A percentile compares a stretch with the other conserved stretches of the same genome.
Conservation (phyloP, 2,888 invertebrate species). For the Diloba caeruleocephala region DNA sequence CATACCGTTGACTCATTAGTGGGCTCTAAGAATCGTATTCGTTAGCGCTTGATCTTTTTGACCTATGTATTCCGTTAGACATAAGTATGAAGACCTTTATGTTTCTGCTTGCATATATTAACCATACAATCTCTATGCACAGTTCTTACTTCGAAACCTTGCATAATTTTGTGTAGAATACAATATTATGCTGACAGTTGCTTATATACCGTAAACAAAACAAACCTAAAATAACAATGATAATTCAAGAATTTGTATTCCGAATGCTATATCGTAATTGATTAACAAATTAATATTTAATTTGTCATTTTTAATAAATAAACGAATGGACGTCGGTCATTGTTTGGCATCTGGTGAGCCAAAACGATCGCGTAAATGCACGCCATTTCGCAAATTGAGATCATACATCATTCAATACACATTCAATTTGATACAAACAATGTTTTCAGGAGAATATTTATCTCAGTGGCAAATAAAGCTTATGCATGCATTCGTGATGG, state of each 20-base stretch:
- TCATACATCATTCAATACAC: conserved; percentile 74
- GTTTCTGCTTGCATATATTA: conserved; percentile 42
- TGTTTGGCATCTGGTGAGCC: conserved; percentile 71
- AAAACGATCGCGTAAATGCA: conserved; percentile 70
- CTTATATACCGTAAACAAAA: conserved; percentile 18
- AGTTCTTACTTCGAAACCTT: conserved; percentile 34
- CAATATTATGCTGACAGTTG: conserved; percentile 26
- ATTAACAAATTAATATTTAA: conserved; percentile 60
- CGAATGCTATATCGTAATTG: conserved; percentile 52
- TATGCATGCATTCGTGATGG: conserved; percentile 25
- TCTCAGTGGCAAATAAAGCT: conserved; percentile 53
- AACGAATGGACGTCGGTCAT: conserved; percentile 59
- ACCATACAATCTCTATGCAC: conserved; percentile 16
- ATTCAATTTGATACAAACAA: conserved; percentile 65
- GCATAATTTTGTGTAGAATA: conserved; percentile 44
- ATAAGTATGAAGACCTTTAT: conserved; percentile 36
- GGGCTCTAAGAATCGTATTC: conserved; percentile 31
- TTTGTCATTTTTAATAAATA: conserved; percentile 67
- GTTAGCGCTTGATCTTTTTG: conserved; percentile 48
- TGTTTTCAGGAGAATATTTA: conserved; percentile 61
- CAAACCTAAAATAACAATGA: conserved; percentile 3
- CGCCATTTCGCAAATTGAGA: conserved; percentile 76
- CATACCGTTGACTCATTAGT: conserved; percentile 38
- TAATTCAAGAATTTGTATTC: conserved; percentile 15
- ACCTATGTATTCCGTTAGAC: conserved; percentile 42